Evolutionary conservation across 2,888 invertebrate genomes (phyloP).

Genomic region (Athalia cordata): DNA sequence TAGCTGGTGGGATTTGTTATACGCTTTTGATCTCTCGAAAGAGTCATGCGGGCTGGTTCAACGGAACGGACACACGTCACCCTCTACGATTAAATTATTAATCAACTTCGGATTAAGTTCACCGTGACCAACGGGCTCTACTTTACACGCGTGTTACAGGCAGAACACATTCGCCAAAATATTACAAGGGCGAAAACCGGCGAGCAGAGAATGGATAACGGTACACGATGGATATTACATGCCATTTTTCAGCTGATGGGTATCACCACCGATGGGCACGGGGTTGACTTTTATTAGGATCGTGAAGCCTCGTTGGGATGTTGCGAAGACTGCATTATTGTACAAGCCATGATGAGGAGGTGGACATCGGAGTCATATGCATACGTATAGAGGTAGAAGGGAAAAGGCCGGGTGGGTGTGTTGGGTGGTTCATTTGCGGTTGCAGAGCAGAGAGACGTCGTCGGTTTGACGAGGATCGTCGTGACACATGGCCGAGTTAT

Average conservation of each 20-base stretch:
- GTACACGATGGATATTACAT: not conserved
- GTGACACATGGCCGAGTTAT: constrained; percentile 22
- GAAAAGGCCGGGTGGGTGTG: too few species aligned
- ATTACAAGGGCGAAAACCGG: constrained; percentile 2
- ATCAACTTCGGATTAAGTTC: constrained; percentile 37
- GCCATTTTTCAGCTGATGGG: not conserved
- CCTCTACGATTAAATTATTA: constrained; percentile 30
- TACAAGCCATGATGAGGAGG: not conserved
- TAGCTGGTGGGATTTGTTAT: constrained; percentile 4
- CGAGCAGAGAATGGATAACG: not conserved
- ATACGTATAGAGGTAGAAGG: not conserved
- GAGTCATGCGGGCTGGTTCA: constrained; percentile 32
- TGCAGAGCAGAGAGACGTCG: constrained; percentile 2
- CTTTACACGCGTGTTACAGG: constrained; percentile 9
- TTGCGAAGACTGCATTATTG: not conserved
- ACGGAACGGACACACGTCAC: constrained; percentile 20
- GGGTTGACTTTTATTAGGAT: constrained; percentile 36
- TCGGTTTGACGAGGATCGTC: constrained; percentile 28
- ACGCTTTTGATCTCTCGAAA: constrained; percentile 25
- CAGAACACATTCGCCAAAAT: constrained; percentile 11
- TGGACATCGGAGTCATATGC: not conserved
- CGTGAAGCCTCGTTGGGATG: constrained; percentile 4
- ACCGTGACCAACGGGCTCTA: constrained; percentile 9
- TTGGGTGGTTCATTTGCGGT: constrained; percentile 13
- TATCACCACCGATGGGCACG: too few species aligned